These are phyloP conservation scores for Byasa hedistus DNA, from an alignment of 2,888 invertebrate genomes.

Conservation along the genomic window DNA sequence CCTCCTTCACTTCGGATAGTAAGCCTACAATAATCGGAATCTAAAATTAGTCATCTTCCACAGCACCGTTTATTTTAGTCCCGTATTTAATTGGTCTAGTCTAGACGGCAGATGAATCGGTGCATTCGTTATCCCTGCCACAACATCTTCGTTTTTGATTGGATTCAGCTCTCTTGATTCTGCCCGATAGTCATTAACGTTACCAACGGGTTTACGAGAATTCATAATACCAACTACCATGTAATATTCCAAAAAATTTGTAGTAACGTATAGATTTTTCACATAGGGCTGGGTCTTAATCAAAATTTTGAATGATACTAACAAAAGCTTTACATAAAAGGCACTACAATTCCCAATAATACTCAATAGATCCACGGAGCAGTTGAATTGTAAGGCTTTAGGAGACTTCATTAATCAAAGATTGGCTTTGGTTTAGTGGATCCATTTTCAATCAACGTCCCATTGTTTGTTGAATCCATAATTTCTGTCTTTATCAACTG, in stretches of 20 bases:
- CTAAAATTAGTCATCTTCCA: no score
- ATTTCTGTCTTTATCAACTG: constrained; percentile 17
- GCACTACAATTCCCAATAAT: not conserved
- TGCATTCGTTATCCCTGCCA: no score
- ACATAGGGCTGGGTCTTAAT: not conserved
- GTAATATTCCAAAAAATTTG: not conserved
- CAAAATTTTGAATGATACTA: not conserved
- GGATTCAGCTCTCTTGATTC: no score
- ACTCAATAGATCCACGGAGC: not conserved
- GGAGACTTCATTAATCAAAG: constrained; percentile 16
- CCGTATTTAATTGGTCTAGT: no score
- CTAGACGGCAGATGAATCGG: no score
- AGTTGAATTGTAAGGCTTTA: constrained; percentile 2
- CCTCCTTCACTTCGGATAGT: no score
- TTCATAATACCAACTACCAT: not conserved
- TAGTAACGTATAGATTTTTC: not conserved
- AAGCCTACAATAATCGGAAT: no score
- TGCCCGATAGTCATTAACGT: no score
- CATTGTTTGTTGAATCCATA: constrained; percentile 20
- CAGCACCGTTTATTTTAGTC: no score
- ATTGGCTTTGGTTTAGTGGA: constrained; percentile 18
- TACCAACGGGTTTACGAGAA: not conserved
- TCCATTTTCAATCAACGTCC: constrained; percentile 24
- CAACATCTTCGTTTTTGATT: no score
- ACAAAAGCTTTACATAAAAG: not conserved